Conservation (phyloP, 2,888 invertebrate genomes). For the Volucella inanis region DNA sequence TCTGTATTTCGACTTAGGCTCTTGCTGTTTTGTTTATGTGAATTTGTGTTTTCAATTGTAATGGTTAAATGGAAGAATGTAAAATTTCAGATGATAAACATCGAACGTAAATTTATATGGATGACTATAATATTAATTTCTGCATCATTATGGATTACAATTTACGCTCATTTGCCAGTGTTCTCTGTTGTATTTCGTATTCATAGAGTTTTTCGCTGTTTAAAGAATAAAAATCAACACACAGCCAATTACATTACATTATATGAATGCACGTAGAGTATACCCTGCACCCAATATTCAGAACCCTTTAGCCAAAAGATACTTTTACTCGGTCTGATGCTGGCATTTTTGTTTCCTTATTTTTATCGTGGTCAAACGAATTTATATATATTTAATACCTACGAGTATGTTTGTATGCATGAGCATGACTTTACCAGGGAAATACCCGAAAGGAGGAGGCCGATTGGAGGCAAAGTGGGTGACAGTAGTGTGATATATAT, state of each 20-base stretch:
- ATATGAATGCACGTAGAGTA: conserved; percentile 45
- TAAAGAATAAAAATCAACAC: conserved; percentile 68
- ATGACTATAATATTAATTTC: conserved; percentile 54
- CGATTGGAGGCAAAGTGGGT: not conserved
- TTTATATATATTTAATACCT: conserved; percentile 36
- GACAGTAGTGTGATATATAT: conserved; percentile 40
- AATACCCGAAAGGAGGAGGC: conserved; percentile 3
- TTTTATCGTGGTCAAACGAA: conserved; percentile 38
- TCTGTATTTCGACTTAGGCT: conserved; percentile 63
- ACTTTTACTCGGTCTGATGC: not conserved
- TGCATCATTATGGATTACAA: conserved; percentile 54
- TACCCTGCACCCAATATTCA: not conserved
- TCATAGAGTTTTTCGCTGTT: conserved; percentile 38
- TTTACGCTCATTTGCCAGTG: conserved; percentile 45
- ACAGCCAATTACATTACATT: conserved; percentile 64
- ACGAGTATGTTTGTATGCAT: conserved; percentile 8
- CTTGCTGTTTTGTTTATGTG: conserved; percentile 6
- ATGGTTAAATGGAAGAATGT: conserved; percentile 59
- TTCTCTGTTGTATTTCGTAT: conserved; percentile 38
- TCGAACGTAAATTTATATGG: conserved; percentile 43
- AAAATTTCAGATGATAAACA: conserved; percentile 68
- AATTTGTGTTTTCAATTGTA: conserved; percentile 6
- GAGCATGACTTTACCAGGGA: conserved; percentile 36
- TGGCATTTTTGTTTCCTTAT: conserved; percentile 38
- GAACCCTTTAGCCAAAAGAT: too few relatives aligned